Percentiles rank a stretch among this genome's conserved stretches.
These are phyloP conservation scores for Thermophis baileyi DNA, from an alignment of 2,113 vertebrate genomes.

Conservation along the genomic window DNA sequence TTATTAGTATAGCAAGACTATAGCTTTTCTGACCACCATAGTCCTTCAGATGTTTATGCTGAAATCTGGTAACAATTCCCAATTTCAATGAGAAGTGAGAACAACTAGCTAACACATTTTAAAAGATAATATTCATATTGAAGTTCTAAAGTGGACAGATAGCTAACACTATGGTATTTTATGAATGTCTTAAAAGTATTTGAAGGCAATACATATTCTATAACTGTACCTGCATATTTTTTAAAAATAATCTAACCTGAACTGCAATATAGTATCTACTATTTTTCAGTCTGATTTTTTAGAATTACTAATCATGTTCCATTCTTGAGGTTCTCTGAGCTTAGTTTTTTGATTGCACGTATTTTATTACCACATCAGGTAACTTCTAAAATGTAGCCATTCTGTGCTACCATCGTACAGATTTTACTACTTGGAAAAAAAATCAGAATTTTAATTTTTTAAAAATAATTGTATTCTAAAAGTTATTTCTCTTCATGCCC, in stretches of 20 bases:
- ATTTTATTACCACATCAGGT: background rate
- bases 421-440: background rate
- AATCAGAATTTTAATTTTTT: background rate
- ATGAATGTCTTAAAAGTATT: background rate
- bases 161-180: background rate
- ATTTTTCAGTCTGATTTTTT: background rate
- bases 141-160: background rate
- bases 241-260: background rate
- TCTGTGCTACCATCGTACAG: background rate
- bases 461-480: slow-evolving; percentile 31
- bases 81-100: background rate
- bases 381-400: background rate
- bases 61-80: background rate
- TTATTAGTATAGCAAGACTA: background rate
- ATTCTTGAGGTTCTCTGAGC: background rate
- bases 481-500: slow-evolving; percentile 29
- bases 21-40: background rate
- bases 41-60: background rate
- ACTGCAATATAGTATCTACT: background rate
- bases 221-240: background rate
- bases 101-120: background rate
- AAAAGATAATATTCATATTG: background rate
- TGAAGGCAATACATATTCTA: background rate
- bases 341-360: background rate
- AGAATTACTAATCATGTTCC: background rate